Percentiles rank a stretch among this genome's conserved stretches.
These are phyloP conservation scores for Mycetomoellerius zeteki DNA, from an alignment of 1,140 invertebrate species.

Conservation along the genomic window DNA sequence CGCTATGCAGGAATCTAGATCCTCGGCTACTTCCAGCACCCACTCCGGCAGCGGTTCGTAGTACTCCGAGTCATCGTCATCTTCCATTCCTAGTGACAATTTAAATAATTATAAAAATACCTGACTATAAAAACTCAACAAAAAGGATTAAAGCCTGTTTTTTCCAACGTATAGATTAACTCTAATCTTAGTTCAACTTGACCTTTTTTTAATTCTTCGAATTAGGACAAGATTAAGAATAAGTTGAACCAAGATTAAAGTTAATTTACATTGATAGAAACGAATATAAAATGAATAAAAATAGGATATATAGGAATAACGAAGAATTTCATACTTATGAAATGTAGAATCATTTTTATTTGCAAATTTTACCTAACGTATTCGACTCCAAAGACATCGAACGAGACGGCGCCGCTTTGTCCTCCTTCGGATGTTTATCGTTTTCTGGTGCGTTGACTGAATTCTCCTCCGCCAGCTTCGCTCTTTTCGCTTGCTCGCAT, in stretches of 20 bases:
- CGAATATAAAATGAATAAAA: not conserved
- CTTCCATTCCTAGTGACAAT: constrained; percentile 84
- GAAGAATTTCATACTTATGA: not conserved
- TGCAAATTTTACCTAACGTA: constrained; percentile 74
- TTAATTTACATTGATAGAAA: too few species aligned
- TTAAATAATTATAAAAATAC: not conserved
- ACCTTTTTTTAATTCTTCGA: too few species aligned
- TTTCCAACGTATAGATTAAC: too few species aligned
- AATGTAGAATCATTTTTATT: not conserved
- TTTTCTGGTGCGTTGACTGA: constrained; percentile 59
- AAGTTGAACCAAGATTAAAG: too few species aligned
- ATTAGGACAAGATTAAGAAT: too few species aligned
- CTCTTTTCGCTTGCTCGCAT: constrained; percentile 96
- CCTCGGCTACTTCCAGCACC: constrained; percentile 96
- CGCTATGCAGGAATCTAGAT: constrained; percentile 98
- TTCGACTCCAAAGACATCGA: constrained; percentile 83
- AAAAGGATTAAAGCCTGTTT: not conserved
- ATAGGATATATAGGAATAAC: not conserved
- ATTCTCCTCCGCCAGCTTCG: constrained; percentile 90
- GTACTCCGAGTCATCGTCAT: constrained; percentile 87
- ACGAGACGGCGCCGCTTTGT: constrained; percentile 74
- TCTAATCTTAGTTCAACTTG: too few species aligned
- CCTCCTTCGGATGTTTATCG: constrained; percentile 73
- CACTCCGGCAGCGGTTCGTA: constrained; percentile 92
- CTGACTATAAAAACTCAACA: not conserved